Evolutionary conservation across 2,888 invertebrate species (phyloP).

Genomic region (Pterobdella sp.): DNA sequence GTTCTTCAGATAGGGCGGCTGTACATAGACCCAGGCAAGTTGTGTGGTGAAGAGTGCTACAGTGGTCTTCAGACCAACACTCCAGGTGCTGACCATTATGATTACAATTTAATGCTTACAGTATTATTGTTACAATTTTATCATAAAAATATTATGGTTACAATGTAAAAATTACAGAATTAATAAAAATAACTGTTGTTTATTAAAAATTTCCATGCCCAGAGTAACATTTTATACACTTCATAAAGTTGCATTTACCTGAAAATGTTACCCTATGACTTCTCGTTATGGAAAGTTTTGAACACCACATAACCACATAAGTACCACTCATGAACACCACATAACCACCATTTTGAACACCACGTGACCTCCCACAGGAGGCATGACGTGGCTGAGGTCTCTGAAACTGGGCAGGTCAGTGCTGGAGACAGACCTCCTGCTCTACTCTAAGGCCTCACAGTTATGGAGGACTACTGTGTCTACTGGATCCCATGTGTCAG

Average conservation of each 20-base stretch:
- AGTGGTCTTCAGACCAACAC: constrained; percentile 8
- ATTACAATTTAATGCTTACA: background rate
- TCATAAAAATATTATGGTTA: background rate
- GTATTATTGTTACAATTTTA: background rate
- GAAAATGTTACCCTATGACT: too few species aligned
- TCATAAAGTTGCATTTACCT: too few species aligned
- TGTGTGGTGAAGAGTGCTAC: constrained; percentile 4
- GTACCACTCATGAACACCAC: background rate
- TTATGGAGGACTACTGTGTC: background rate
- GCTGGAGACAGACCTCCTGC: background rate
- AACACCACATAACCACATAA: too few species aligned
- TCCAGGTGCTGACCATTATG: background rate
- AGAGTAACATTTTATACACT: too few species aligned
- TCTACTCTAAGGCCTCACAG: background rate
- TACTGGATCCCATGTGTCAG: background rate
- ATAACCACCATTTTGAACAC: constrained; percentile 17
- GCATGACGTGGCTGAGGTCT: background rate
- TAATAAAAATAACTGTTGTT: background rate
- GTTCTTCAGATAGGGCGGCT: background rate
- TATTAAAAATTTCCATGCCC: background rate
- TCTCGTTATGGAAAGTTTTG: too few species aligned
- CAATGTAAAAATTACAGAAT: background rate
- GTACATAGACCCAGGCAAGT: background rate
- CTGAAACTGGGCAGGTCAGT: background rate
- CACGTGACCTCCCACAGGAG: background rate